phyloP scores from a whole-genome alignment of 2,113 vertebrate species.

The Megalops atlanticus region DNA sequence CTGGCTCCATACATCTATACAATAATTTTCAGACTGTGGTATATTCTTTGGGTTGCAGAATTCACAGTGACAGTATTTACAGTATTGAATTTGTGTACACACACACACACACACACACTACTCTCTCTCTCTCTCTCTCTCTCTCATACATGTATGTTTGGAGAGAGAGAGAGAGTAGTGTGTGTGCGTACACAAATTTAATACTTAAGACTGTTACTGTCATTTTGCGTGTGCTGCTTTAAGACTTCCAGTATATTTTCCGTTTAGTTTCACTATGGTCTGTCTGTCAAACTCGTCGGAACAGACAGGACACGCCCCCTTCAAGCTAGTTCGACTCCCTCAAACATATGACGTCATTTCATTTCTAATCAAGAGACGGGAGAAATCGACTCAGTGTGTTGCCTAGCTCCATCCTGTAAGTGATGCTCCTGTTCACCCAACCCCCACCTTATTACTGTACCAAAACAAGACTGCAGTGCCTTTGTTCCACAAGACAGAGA shows the following conservation, averaged over 20 bases:
- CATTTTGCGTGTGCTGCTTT: not conserved
- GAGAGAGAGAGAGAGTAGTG: too few relatives aligned
- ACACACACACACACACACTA: too few relatives aligned
- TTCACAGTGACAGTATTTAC: too few relatives aligned
- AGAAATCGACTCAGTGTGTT: conserved; percentile 41
- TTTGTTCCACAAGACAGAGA: not conserved
- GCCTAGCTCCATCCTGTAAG: conserved; percentile 42
- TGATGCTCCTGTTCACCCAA: conserved; percentile 34
- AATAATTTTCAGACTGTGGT: not conserved
- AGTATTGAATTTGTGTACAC: too few relatives aligned
- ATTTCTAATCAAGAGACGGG: conserved; percentile 45
- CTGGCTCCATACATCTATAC: too few relatives aligned
- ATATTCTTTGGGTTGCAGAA: not conserved
- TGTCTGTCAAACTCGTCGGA: conserved; percentile 50
- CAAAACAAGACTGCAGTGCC: not conserved
- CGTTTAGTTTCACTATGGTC: conserved; percentile 52
- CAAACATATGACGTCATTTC: conserved; percentile 64
- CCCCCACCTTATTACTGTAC: conserved; percentile 7
- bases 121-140: too few relatives aligned
- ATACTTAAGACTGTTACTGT: too few relatives aligned
- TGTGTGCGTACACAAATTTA: too few relatives aligned
- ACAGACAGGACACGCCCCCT: conserved; percentile 52
- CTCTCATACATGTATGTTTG: too few relatives aligned
- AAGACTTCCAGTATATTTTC: conserved; percentile 27
- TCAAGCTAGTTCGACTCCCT: conserved; percentile 30